Percentiles rank a stretch among this genome's conserved stretches.
These are phyloP conservation scores for Alligator sinensis DNA, from an alignment of 2,113 vertebrate species.

Conservation along the genomic window DNA sequence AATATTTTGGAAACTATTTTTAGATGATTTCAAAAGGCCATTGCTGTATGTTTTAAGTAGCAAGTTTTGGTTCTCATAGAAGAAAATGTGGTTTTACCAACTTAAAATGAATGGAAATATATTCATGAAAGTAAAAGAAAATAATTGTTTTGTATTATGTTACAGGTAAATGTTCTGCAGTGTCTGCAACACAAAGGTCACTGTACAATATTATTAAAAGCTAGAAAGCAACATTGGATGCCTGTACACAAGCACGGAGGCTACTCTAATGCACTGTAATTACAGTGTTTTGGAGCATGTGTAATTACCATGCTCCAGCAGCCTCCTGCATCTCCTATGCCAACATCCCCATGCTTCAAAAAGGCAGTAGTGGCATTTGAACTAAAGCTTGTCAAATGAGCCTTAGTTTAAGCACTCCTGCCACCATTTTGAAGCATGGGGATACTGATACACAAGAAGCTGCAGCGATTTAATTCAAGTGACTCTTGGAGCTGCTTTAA, in stretches of 20 bases:
- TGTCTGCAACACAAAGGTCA: neutral
- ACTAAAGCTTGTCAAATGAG: neutral
- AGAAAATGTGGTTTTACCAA: neutral
- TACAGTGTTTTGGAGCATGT: no score
- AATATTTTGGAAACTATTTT: slow-evolving; percentile 1
- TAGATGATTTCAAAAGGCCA: slow-evolving; percentile 26
- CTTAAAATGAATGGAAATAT: neutral
- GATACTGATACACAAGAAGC: no score
- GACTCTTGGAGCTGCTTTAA: no score
- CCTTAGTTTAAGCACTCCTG: neutral
- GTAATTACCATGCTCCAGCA: no score
- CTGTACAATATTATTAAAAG: neutral
- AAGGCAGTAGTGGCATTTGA: no score
- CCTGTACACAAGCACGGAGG: no score
- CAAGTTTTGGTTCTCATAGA: neutral
- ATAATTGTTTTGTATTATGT: neutral
- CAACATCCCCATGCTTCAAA: no score
- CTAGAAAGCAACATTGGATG: neutral
- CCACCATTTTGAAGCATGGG: neutral
- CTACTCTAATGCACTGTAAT: no score
- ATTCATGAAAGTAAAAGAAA: neutral
- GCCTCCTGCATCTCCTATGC: no score
- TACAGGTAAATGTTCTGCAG: neutral
- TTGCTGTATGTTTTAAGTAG: neutral
- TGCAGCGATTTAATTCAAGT: no score